phyloP scores from a whole-genome alignment of 2,797 vertebrate species.

The Galagoides demidoff region DNA sequence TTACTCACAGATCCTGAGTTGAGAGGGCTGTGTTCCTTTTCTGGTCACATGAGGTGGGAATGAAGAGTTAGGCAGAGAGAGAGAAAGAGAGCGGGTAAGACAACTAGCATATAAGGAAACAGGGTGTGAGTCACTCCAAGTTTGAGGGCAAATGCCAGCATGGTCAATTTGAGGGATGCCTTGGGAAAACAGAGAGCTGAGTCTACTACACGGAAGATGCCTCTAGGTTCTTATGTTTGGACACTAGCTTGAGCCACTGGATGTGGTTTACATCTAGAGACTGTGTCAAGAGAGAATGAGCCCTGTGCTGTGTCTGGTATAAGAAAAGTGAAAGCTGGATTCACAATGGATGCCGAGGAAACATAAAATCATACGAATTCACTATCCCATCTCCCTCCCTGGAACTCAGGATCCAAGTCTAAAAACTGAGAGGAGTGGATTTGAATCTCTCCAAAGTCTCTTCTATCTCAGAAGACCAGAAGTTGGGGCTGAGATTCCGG shows the following conservation, averaged over 20 bases:
- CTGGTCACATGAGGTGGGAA: not conserved
- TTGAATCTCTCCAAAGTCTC: not conserved
- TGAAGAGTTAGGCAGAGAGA: not conserved
- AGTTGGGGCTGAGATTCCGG: not conserved
- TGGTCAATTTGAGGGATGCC: not conserved
- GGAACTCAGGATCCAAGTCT: not conserved
- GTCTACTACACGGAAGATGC: not conserved
- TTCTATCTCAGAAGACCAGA: slow-evolving; percentile 34
- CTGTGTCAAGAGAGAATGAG: not conserved
- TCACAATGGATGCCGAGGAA: not conserved
- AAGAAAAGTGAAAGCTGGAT: not conserved
- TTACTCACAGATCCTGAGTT: not conserved
- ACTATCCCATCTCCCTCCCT: not conserved
- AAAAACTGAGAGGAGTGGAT: not conserved
- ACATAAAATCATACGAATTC: not conserved
- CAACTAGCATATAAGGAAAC: not conserved
- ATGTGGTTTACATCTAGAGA: not conserved
- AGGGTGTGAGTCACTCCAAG: not conserved
- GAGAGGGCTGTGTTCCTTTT: not conserved
- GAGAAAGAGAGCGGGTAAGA: not conserved
- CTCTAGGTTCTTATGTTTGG: not conserved
- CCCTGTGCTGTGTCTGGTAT: not conserved
- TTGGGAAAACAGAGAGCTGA: not conserved
- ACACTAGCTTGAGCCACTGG: not conserved
- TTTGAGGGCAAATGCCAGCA: not conserved